Evolutionary conservation across 2,113 vertebrate species (phyloP).

Genomic region (Channa argus): DNA sequence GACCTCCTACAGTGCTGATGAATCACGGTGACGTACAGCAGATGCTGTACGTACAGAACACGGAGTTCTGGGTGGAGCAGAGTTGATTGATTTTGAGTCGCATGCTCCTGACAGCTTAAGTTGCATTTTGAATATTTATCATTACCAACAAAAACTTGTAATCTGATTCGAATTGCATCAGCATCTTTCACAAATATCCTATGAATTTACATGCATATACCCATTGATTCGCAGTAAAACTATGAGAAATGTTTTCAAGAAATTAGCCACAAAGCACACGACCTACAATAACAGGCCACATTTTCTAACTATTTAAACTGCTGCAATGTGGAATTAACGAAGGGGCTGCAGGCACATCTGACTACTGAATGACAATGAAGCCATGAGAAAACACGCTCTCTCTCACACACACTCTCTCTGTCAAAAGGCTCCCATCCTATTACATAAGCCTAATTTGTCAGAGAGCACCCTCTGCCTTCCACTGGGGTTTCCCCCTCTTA

Average conservation of each 20-base stretch:
- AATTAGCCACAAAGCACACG: background rate
- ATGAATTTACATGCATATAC: no score
- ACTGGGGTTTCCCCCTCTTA: constrained; percentile 63
- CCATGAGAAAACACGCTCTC: constrained; percentile 1
- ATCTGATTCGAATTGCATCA: no score
- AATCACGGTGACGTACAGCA: no score
- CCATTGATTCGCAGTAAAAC: no score
- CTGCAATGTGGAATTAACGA: constrained; percentile 47
- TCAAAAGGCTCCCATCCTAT: constrained; percentile 61
- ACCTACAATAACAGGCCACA: background rate
- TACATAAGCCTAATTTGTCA: constrained; percentile 78
- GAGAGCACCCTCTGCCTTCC: constrained; percentile 63
- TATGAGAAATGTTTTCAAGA: background rate
- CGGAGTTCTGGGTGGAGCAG: no score
- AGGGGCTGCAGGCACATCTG: constrained; percentile 64
- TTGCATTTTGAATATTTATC: no score
- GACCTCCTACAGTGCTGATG: no score
- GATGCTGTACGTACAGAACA: no score
- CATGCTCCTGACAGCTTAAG: no score
- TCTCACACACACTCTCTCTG: constrained; percentile 14
- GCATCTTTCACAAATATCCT: no score
- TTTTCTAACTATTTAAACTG: constrained; percentile 15
- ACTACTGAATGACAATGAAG: constrained; percentile 32
- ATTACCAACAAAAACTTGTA: no score
- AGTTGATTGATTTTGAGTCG: no score